Evolutionary conservation across 2,113 vertebrate genomes (phyloP), one percentile per base, ranked within the genome.

Genomic region (Ifrita kowaldi): DNA sequence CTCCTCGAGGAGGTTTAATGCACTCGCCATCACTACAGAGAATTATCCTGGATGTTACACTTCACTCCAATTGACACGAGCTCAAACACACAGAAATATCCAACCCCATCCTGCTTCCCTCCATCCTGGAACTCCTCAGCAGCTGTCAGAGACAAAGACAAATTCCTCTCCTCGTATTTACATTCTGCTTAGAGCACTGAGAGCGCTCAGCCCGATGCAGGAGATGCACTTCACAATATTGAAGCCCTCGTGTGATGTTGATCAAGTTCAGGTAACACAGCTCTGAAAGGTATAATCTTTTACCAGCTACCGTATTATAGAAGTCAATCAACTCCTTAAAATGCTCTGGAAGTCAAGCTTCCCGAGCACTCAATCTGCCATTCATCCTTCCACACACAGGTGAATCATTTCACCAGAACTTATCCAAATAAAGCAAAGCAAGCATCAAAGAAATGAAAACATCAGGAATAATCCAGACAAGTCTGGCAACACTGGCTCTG

Each of bases 341-440:
- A 90, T 10, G 80, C 77, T 92, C 87, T 52, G 87, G 71, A 95
- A 97, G 95, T 91, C 95, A 95, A 42, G 80, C 77, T 88, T 94
- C 67, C 89, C 33, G 7, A 97, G 87, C 93, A 87, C 87, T 97
- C 96, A 96, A 87, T 92, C 95, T 97, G 96, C 84, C 87, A 97
- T 90, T 96, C 85, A 97, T 77, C 26, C 79, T 76, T 92, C 89
- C 39, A 90, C 91, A 94, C 63, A n/a, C 55, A 90, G 80, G 94
- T 95, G 96, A 97, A 97, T 97, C 87, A 97, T 95, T 94, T 87
- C 37, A 71, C 32, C 82, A 95, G 62, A 96, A 96, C 93, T 82
- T 73, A 95, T 44, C 94, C 96, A 82, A 95, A 95, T 60, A 87
- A 96, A 87, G 88, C 52, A 95, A 95, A 92, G 87, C 76, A 82